phyloP scores from a whole-genome alignment of 2,113 vertebrate genomes.

The Bufo bufo region DNA sequence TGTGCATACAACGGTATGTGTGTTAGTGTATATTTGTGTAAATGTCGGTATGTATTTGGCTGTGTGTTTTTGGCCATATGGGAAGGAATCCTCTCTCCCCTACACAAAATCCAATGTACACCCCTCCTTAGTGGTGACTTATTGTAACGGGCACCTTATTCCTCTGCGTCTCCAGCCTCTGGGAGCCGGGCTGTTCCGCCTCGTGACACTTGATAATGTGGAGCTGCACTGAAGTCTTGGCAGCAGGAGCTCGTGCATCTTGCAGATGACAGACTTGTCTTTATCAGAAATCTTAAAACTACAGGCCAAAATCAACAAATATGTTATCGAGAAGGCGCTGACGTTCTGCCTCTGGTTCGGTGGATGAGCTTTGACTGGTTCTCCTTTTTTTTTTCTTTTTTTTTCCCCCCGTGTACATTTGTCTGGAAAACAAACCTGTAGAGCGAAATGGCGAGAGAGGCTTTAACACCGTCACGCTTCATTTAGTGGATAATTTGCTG shows the following conservation, averaged over 20 bases:
- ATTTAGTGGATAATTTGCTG: constrained; percentile 24
- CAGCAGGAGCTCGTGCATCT: constrained; percentile 1
- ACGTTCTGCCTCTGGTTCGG: background rate
- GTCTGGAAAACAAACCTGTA: constrained; percentile 2
- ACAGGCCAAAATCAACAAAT: constrained; percentile 45
- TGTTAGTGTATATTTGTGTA: too few relatives aligned
- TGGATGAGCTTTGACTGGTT: background rate
- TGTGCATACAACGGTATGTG: too few relatives aligned
- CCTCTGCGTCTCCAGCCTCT: background rate
- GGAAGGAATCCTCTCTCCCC: too few relatives aligned
- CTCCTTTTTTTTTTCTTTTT: background rate
- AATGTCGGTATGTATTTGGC: too few relatives aligned
- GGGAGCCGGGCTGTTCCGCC: background rate
- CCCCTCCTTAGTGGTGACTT: too few relatives aligned
- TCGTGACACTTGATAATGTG: background rate
- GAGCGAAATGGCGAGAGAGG: background rate
- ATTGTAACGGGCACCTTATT: too few relatives aligned
- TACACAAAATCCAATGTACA: too few relatives aligned
- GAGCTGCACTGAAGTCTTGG: background rate
- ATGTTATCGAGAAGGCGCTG: constrained; percentile 5
- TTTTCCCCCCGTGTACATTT: background rate
- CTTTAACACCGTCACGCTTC: background rate
- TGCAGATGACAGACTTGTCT: constrained; percentile 19
- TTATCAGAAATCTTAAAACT: constrained; percentile 26
- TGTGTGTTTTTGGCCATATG: too few relatives aligned